Evolutionary conservation across 2,797 vertebrate species (phyloP).

Genomic region (Novumbra hubbsi): DNA sequence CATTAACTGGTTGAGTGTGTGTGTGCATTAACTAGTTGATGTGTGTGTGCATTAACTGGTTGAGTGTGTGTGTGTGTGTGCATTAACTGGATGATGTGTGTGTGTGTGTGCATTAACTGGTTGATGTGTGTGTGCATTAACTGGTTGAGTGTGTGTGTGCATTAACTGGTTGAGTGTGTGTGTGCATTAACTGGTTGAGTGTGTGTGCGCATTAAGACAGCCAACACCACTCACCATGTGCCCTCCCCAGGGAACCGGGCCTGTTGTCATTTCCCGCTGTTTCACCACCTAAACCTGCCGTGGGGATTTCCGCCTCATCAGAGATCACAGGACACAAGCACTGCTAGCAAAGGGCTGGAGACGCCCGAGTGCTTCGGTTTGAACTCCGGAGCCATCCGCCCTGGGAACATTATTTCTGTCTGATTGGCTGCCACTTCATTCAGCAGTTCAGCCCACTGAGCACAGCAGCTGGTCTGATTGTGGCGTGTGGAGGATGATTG

Average conservation of each 20-base stretch:
- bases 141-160: neutral
- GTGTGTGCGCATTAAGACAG: neutral
- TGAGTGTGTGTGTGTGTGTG: no score
- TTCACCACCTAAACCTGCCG: conserved; percentile 19
- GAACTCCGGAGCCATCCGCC: conserved; percentile 16
- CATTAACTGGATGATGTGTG: no score
- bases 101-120: no score
- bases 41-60: no score
- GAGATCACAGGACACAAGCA: conserved; percentile 19
- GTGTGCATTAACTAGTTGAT: no score
- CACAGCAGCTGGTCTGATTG: neutral
- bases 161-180: neutral
- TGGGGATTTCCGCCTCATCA: conserved; percentile 14
- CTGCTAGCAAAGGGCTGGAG: conserved; percentile 6
- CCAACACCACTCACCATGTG: conserved; percentile 6
- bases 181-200: no score
- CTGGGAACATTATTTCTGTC: conserved; percentile 2
- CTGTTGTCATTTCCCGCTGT: conserved; percentile 8
- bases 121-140: no score
- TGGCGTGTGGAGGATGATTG: conserved; percentile 14
- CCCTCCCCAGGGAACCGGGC: neutral
- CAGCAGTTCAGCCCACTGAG: conserved; percentile 12
- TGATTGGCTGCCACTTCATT: conserved; percentile 15
- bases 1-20: no score
- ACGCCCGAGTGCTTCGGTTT: neutral